Evolutionary conservation across 2,797 vertebrate species (phyloP).

Genomic region (Sparidentex hasta): DNA sequence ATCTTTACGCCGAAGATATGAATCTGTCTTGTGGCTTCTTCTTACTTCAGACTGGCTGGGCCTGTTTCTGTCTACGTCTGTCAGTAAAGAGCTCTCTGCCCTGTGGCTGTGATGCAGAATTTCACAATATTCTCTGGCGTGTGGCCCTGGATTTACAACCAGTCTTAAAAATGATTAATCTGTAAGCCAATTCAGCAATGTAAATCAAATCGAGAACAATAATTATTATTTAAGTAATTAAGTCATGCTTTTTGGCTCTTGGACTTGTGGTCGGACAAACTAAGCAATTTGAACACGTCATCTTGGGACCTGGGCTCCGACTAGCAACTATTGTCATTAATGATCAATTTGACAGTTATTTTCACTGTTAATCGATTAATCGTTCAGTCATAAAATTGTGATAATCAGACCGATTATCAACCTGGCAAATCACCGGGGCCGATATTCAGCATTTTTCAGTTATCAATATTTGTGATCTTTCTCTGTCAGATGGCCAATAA

Average conservation of each 20-base stretch:
- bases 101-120: constrained; percentile 22
- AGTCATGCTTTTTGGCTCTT: background rate
- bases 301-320: background rate
- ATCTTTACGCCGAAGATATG: constrained; percentile 50
- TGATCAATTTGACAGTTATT: too few species aligned
- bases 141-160: constrained; percentile 16
- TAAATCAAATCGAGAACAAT: constrained; percentile 5
- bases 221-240: background rate
- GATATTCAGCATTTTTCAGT: too few species aligned
- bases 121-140: constrained; percentile 57
- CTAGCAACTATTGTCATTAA: too few species aligned
- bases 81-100: constrained; percentile 41
- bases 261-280: background rate
- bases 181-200: constrained; percentile 17
- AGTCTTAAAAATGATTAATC: background rate
- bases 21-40: constrained; percentile 56
- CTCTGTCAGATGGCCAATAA: too few species aligned
- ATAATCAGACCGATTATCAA: too few species aligned
- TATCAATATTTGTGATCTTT: too few species aligned
- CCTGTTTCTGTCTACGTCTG: constrained; percentile 49
- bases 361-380: too few species aligned
- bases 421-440: too few species aligned
- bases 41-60: constrained; percentile 51
- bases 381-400: too few species aligned
- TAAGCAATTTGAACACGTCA: background rate